Evolutionary conservation across 2,888 invertebrate species (phyloP), one percentile per base, ranked within the genome.

Genomic region (Mesoligia furuncula): DNA sequence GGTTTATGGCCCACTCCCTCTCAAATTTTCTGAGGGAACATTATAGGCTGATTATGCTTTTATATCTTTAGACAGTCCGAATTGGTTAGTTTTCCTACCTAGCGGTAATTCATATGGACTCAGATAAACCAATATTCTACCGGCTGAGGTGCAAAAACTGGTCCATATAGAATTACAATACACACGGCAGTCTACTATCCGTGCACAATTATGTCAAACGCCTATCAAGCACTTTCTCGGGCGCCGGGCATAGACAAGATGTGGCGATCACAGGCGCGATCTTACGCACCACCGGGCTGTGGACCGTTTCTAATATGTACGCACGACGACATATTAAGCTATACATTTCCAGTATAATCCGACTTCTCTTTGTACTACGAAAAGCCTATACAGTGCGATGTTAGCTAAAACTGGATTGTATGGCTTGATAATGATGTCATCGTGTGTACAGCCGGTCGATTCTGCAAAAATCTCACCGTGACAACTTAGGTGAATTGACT

Each of bases 141-240:
- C 24, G 20, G 24, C 39, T 68, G 59, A 73, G 24, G 39, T 74
- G 73, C 70, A 80, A 79, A 84, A 87, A 74, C 68, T 51, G 9
- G 48, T 45, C 54, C 36, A 69, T 84, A 85, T 90, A 84, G 75
- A 81, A 78, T 90, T 90, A 90, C 90, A 87, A 89, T 88, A 85
- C 75, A 62, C 77, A 69, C 71, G 72, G 72, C 85, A 57, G 81
- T 80, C 87, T 89, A 84, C 87, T 85, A 83, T 77, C 80, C 69
- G 81, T 94, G 95, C 91, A 90, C 95, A 95, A 95, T 95, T 94
- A 95, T 95, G 94, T 93, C 95, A 94, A 88, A 90, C 93, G 95
- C 93, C 95, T 89, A 93, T 95, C 95, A 94, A 92, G 87, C 90
- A 94, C 95, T 95, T 95, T 95, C 95, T 93, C 90, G 92, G 87